A percentile compares a stretch with the other conserved stretches of the same genome.
These are phyloP conservation scores for Villa cingulata DNA, from an alignment of 2,888 invertebrate genomes.

Conservation along the genomic window DNA sequence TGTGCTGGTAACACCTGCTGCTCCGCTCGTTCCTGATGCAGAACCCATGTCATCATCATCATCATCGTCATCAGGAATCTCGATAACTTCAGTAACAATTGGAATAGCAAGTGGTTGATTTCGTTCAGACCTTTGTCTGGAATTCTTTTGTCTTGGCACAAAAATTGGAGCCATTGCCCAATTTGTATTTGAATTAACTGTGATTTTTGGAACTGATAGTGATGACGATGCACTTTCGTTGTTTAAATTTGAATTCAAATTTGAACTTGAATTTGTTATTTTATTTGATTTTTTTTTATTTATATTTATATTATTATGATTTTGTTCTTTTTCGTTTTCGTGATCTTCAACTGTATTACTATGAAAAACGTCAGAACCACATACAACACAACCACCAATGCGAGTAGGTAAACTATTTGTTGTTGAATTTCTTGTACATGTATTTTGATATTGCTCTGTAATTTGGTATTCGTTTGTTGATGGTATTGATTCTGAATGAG, in stretches of 20 bases:
- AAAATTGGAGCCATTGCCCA: constrained; percentile 33
- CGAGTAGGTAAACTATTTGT: background rate
- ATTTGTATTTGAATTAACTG: background rate
- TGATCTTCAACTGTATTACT: background rate
- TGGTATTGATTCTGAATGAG: constrained; percentile 21
- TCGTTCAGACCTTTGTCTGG: too few species aligned
- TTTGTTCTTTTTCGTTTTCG: background rate
- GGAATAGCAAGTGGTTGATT: too few species aligned
- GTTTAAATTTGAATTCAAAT: background rate
- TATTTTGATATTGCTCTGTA: background rate
- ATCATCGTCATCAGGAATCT: background rate
- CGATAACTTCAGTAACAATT: too few species aligned
- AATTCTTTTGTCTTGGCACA: constrained; percentile 22
- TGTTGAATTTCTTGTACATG: background rate
- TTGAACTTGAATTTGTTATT: too few species aligned
- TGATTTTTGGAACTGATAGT: background rate
- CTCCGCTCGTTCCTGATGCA: too few species aligned
- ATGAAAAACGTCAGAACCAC: background rate
- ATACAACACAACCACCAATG: background rate
- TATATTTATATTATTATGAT: background rate
- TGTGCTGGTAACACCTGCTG: too few species aligned
- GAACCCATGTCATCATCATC: background rate
- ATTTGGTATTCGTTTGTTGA: constrained; percentile 8
- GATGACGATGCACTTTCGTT: background rate
- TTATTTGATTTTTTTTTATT: too few species aligned